Conservation (phyloP, 2,888 invertebrate genomes). For the Eristalis arbustorum region DNA sequence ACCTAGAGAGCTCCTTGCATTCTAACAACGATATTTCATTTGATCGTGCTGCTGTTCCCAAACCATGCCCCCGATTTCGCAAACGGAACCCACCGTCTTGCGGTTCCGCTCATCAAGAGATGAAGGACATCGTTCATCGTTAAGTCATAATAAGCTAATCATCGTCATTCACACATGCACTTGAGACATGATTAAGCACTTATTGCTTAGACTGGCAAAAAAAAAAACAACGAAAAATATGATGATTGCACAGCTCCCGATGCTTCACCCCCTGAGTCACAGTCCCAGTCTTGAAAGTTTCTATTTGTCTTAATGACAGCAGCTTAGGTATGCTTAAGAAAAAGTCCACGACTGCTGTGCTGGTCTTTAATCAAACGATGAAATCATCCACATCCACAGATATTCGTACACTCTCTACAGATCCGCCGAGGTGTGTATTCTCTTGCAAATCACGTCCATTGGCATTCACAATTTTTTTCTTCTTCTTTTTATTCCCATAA, state of each 20-base stretch:
- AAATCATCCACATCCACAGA: slow-evolving; percentile 33
- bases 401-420: background rate
- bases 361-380: slow-evolving; percentile 36
- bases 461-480: slow-evolving; percentile 5
- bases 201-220: background rate
- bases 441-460: slow-evolving; percentile 32
- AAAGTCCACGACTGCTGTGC: background rate
- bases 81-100: background rate
- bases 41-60: too few species aligned
- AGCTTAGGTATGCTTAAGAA: background rate
- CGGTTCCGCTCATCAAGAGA: background rate
- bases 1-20: too few species aligned
- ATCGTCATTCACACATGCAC: background rate
- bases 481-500: background rate
- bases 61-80: too few species aligned
- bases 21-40: too few species aligned
- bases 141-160: background rate
- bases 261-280: slow-evolving; percentile 8
- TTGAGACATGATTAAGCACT: background rate
- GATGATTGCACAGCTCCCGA: background rate
- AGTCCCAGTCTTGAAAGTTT: slow-evolving; percentile 8
- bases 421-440: background rate
- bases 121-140: background rate
- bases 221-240: background rate
- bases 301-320: background rate